Conservation (phyloP, 2,888 invertebrate genomes). For the Fragum whitleyi region DNA sequence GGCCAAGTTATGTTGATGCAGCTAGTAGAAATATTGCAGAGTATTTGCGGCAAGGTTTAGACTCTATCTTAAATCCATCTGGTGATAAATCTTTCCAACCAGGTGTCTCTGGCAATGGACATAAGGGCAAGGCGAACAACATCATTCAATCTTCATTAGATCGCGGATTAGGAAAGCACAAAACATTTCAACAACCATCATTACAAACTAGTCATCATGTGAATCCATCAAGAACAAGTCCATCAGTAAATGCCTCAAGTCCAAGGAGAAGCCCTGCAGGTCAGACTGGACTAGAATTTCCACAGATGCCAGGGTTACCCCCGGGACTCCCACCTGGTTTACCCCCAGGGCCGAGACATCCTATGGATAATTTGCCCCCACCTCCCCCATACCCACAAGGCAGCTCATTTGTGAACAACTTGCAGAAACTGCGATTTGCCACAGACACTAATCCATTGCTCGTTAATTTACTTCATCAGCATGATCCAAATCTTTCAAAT, state of each 20-base stretch:
- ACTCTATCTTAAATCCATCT: slow-evolving; percentile 69
- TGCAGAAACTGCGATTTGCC: slow-evolving; percentile 74
- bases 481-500: slow-evolving; percentile 87
- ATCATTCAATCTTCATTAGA: slow-evolving; percentile 40
- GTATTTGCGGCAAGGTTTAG: slow-evolving; percentile 82
- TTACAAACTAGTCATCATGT: slow-evolving; percentile 54
- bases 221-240: slow-evolving; percentile 65
- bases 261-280: slow-evolving; percentile 65
- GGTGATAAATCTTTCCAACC: slow-evolving; percentile 10
- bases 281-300: slow-evolving; percentile 60
- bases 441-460: slow-evolving; percentile 92
- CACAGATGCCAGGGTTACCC: slow-evolving; percentile 62
- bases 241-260: slow-evolving; percentile 50
- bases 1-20: slow-evolving; percentile 82
- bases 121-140: slow-evolving; percentile 48
- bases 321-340: slow-evolving; percentile 57
- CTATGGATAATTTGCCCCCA: slow-evolving; percentile 72
- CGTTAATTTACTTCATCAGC: slow-evolving; percentile 96
- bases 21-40: slow-evolving; percentile 84
- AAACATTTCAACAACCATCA: slow-evolving; percentile 36
- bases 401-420: slow-evolving; percentile 74
- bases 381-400: slow-evolving; percentile 79
- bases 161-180: slow-evolving; percentile 38
- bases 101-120: slow-evolving; percentile 27
- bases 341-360: slow-evolving; percentile 47